Conservation (phyloP, 2,113 vertebrate genomes). For the Hemicordylus capensis region DNA sequence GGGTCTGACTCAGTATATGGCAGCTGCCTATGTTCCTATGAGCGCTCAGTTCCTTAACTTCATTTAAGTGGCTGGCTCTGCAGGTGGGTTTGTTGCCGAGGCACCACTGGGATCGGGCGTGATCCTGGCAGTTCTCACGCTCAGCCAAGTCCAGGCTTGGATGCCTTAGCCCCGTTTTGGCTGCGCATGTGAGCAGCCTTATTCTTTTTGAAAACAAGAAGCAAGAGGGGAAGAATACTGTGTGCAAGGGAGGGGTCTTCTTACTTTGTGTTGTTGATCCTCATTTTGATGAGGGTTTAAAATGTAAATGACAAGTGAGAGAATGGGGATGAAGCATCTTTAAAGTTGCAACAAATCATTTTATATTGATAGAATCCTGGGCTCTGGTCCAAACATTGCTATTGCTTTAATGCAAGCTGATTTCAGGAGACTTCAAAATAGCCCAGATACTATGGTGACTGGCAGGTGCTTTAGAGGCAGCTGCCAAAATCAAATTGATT, state of each 20-base stretch:
- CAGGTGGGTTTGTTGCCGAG: no score
- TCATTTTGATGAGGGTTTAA: slow-evolving; percentile 62
- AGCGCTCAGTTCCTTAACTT: no score
- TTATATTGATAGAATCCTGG: slow-evolving; percentile 75
- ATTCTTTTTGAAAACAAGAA: not conserved
- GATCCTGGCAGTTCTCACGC: no score
- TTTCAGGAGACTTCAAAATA: slow-evolving; percentile 75
- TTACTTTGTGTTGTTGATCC: slow-evolving; percentile 43
- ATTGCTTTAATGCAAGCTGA: slow-evolving; percentile 75
- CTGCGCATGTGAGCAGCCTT: no score
- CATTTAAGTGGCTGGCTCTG: no score
- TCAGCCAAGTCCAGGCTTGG: no score
- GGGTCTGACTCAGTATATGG: no score
- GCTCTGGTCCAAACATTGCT: slow-evolving; percentile 71
- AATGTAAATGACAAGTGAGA: slow-evolving; percentile 70
- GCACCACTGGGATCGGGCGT: no score
- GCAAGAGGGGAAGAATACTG: not conserved
- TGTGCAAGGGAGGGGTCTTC: not conserved
- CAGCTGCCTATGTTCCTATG: no score
- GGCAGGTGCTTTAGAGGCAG: slow-evolving; percentile 61
- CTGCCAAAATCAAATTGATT: slow-evolving; percentile 74
- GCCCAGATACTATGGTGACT: slow-evolving; percentile 67
- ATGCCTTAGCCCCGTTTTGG: no score
- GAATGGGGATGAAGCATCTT: slow-evolving; percentile 67
- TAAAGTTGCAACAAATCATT: slow-evolving; percentile 75